Evolutionary conservation across 1,140 invertebrate genomes (phyloP), one percentile per base, ranked within the genome.

Genomic region (Apis dorsata): DNA sequence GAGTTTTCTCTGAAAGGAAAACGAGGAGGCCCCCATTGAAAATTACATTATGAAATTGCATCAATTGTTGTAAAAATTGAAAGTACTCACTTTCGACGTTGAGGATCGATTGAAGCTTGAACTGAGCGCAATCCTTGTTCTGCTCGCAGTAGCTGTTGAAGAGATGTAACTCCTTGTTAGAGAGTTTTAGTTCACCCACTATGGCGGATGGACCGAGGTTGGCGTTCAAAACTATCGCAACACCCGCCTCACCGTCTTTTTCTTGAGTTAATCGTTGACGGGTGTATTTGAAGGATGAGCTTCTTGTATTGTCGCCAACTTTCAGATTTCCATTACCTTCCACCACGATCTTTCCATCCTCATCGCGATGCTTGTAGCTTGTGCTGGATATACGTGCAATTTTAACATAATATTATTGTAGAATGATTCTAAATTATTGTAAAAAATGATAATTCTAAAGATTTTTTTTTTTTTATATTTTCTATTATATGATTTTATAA

Each of bases 81-180:
- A 3, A 44, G 5, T 62, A 94, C 94, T 94, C 88, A 95, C 95
- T 93, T 49, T 94, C 93, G 0, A 90, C 90, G 62, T 95, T 90
- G 24, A 95, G 90, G 86, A 95, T 96, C 21, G 96, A 95, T 74
- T 96, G 95, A 13, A 97, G 81, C 89, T 97, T 96, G 60, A 96
- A 94, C 85, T 97, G 95, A 5, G 96, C 96, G 88, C 97, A 97
- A 84, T 97, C 95, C 83, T 97, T 97, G 91, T 96, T 97, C 90
- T 97, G 96, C 80, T 97, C 96, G 90, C 97, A 97, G 90, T 96
- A 96, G 10, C 96, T 96, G 66, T 96, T 95, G 55, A 96, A 95
- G 10, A 95, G 93, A 86, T 96, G 96, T 83, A 96, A 95, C 82
- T 96, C 96, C 79, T 96, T 94, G 90, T 97, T 96, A 51, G 96